A percentile compares a stretch with the other conserved stretches of the same genome.
These are phyloP conservation scores for Peromyscus aztecus DNA, from an alignment of 2,797 vertebrate genomes.

Conservation along the genomic window DNA sequence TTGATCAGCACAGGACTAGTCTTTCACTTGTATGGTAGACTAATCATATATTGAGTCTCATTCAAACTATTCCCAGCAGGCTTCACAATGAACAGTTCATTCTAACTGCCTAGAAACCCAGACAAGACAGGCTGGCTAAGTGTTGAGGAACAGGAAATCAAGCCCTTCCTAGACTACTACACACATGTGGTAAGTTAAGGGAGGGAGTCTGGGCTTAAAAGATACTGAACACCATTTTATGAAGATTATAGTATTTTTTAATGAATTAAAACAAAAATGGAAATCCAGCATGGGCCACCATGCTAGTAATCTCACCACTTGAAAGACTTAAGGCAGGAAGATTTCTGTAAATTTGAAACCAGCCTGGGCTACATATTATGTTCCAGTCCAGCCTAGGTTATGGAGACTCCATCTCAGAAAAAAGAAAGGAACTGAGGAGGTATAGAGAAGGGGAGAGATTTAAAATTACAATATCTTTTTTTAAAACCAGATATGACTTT, in stretches of 20 bases:
- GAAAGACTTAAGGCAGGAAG: neutral
- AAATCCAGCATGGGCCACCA: neutral
- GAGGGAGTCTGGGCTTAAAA: neutral
- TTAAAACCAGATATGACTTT: no score
- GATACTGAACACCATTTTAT: neutral
- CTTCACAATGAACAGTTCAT: conserved; percentile 14
- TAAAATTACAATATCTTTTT: conserved; percentile 52
- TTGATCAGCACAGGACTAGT: neutral
- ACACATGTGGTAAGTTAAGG: neutral
- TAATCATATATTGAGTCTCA: conserved; percentile 3
- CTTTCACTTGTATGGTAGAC: conserved; percentile 27
- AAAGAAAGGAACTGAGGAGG: neutral
- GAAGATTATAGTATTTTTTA: conserved; percentile 33
- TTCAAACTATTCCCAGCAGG: neutral
- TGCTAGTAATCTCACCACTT: neutral
- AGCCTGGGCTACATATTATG: neutral
- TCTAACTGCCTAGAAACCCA: neutral
- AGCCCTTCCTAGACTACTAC: neutral
- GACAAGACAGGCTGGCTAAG: neutral
- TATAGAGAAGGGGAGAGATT: neutral
- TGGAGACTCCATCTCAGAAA: neutral
- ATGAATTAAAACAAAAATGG: conserved; percentile 28
- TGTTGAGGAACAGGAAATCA: neutral
- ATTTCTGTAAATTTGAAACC: neutral
- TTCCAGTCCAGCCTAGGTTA: neutral